phyloP scores from a whole-genome alignment of 2,888 invertebrate genomes.

The Agrotis puta region DNA sequence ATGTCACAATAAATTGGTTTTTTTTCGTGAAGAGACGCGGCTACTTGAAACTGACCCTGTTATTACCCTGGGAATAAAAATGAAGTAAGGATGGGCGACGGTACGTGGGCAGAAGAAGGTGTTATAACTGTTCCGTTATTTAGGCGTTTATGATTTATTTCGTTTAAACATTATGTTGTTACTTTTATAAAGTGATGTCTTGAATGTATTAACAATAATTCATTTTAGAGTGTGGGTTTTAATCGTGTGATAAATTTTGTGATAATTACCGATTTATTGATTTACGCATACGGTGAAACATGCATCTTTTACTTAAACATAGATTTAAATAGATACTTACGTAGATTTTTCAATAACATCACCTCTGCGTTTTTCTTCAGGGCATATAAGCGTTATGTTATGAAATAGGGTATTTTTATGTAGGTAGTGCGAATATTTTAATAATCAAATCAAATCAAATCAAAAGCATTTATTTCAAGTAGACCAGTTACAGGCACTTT shows the following conservation, averaged over 20 bases:
- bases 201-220: conserved; percentile 32
- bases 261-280: conserved; percentile 15
- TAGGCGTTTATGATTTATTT: conserved; percentile 43
- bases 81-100: conserved; percentile 34
- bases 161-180: conserved; percentile 38
- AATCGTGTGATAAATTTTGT: conserved; percentile 32
- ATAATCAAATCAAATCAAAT: no score
- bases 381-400: not conserved
- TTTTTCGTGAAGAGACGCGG: conserved; percentile 1
- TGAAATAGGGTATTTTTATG: no score
- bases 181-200: conserved; percentile 40
- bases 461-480: no score
- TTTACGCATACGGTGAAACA: not conserved
- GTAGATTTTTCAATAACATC: no score
- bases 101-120: conserved; percentile 49
- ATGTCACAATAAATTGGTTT: conserved; percentile 23
- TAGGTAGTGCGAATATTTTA: no score
- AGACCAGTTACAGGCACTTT: no score
- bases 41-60: conserved; percentile 59
- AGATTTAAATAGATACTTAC: no score
- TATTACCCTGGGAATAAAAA: conserved; percentile 50
- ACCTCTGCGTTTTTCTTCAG: not conserved
- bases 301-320: no score
- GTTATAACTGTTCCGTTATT: conserved; percentile 44
- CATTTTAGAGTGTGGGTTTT: conserved; percentile 44